Percentiles rank a stretch among this genome's conserved stretches.
phyloP scores from a whole-genome alignment of 2,113 vertebrate species.

The Oryzias curvinotus region DNA sequence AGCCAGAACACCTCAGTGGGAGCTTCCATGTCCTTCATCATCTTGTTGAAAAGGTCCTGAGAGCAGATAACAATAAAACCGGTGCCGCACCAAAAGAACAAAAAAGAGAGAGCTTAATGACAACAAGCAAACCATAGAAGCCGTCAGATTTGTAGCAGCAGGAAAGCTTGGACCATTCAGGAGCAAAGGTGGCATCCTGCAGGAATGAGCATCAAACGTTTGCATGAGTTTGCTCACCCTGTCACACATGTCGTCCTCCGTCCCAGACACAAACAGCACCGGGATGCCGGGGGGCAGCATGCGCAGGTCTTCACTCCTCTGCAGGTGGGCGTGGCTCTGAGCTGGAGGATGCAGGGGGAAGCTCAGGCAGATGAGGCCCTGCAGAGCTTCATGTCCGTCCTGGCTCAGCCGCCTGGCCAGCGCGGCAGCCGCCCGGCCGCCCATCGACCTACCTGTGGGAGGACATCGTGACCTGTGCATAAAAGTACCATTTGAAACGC shows the following conservation, averaged over 20 bases:
- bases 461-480: background rate
- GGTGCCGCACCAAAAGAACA: no score
- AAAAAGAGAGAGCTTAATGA: no score
- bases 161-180: no score
- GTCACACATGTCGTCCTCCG: slow-evolving; percentile 91
- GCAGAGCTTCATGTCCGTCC: slow-evolving; percentile 70
- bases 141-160: no score
- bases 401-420: slow-evolving; percentile 67
- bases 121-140: no score
- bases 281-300: slow-evolving; percentile 72
- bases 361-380: slow-evolving; percentile 88
- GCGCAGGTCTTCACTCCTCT: slow-evolving; percentile 85
- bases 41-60: slow-evolving; percentile 81
- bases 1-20: slow-evolving; percentile 85
- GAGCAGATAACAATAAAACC: slow-evolving; percentile 14
- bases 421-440: slow-evolving; percentile 85
- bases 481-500: background rate
- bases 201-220: background rate
- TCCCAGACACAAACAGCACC: slow-evolving; percentile 90
- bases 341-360: slow-evolving; percentile 89
- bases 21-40: slow-evolving; percentile 82
- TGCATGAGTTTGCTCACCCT: slow-evolving; percentile 69
- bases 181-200: no score
- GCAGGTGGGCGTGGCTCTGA: slow-evolving; percentile 76
- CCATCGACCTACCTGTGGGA: slow-evolving; percentile 89